Evolutionary conservation across 2,797 vertebrate genomes (phyloP).

Genomic region (Bovichtus variegatus): DNA sequence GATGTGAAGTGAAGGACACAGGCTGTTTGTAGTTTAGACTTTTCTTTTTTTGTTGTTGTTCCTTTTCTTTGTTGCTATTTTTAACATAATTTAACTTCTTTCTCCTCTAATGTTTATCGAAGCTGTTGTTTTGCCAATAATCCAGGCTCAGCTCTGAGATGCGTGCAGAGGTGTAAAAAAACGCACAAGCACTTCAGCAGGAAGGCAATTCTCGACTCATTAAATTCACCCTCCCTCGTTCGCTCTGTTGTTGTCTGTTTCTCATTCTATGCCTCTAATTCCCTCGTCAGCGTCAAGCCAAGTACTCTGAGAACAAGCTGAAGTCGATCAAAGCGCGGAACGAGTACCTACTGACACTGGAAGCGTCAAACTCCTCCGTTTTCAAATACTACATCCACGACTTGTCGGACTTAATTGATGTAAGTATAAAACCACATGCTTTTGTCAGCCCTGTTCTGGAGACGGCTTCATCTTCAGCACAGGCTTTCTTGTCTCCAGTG

Average conservation of each 20-base stretch:
- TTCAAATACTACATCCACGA: conserved; percentile 99
- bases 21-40: conserved; percentile 44
- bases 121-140: conserved; percentile 46
- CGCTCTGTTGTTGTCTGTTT: conserved; percentile 46
- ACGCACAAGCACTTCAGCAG: conserved; percentile 54
- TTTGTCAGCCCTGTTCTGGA: conserved; percentile 15
- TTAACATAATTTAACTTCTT: conserved; percentile 23
- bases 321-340: conserved; percentile 99
- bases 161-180: conserved; percentile 58
- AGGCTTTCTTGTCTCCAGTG: conserved; percentile 2
- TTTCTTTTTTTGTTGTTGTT: conserved; percentile 18
- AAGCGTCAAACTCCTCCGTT: conserved; percentile 96
- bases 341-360: conserved; percentile 97
- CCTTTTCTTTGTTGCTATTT: conserved; percentile 47
- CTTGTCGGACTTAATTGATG: conserved; percentile 97
- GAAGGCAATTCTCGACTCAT: conserved; percentile 56
- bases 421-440: conserved; percentile 86
- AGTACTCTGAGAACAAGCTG: conserved; percentile 99
- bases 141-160: conserved; percentile 31
- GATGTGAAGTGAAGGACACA: conserved; percentile 37
- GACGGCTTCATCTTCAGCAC: conserved; percentile 27
- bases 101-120: conserved; percentile 43
- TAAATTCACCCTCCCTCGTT: conserved; percentile 48
- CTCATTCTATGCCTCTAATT: conserved; percentile 54
- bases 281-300: conserved; percentile 93